These are phyloP conservation scores for Drosophila sturtevanti DNA, from an alignment of 1,140 invertebrate genomes.

Conservation along the genomic window DNA sequence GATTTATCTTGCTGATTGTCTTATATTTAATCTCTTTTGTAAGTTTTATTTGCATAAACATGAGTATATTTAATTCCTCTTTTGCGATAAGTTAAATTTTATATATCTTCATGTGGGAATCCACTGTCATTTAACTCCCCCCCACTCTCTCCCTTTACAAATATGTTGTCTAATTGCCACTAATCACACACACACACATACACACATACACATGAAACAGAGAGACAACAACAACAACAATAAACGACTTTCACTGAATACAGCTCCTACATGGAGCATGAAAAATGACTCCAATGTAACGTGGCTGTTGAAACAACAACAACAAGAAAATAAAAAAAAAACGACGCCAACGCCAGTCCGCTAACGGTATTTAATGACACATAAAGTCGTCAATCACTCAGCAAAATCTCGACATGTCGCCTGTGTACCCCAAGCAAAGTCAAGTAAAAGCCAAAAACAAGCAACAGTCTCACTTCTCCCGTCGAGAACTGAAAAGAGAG, in stretches of 20 bases:
- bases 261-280: conserved; percentile 26
- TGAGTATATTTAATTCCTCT: neutral
- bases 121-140: neutral
- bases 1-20: too few relatives aligned
- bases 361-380: conserved; percentile 81
- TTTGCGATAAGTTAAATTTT: neutral
- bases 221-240: conserved; percentile 6
- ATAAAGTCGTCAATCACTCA: conserved; percentile 79
- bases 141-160: conserved; percentile 19
- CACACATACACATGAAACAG: conserved; percentile 34
- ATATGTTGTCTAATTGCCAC: conserved; percentile 53
- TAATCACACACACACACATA: conserved; percentile 51
- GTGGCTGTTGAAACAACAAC: conserved; percentile 2
- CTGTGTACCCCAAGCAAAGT: conserved; percentile 24
- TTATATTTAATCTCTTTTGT: neutral
- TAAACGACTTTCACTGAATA: conserved; percentile 39
- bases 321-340: conserved; percentile 16
- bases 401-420: conserved; percentile 77
- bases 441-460: conserved; percentile 22
- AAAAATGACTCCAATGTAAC: conserved; percentile 51
- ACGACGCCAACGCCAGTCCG: conserved; percentile 37
- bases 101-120: neutral
- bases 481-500: conserved; percentile 7
- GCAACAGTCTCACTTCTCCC: conserved; percentile 8
- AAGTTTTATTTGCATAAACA: neutral